Conservation (phyloP, 2,797 vertebrate species). For the Trachops cirrhosus region DNA sequence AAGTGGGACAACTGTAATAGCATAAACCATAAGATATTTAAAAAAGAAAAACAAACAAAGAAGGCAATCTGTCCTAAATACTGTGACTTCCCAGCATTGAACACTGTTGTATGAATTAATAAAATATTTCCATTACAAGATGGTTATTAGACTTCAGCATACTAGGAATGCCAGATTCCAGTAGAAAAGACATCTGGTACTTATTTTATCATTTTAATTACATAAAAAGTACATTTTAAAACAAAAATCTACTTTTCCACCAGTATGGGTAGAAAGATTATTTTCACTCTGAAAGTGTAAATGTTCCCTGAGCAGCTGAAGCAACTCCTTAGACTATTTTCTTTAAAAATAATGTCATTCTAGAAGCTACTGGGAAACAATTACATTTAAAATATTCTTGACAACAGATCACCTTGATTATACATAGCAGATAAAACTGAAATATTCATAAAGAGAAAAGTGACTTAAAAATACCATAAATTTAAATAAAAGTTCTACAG, state of each 20-base stretch:
- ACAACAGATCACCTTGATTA: neutral
- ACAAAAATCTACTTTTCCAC: conserved; percentile 50
- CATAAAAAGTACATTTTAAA: conserved; percentile 6
- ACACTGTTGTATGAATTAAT: conserved; percentile 1
- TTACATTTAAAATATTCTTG: neutral
- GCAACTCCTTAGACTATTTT: neutral
- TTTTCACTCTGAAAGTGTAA: conserved; percentile 2
- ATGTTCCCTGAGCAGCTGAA: conserved; percentile 17
- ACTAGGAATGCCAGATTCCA: neutral
- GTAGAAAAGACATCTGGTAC: neutral
- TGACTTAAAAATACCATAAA: neutral
- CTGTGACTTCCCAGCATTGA: neutral
- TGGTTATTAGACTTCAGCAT: neutral
- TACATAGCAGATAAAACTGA: neutral
- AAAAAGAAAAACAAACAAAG: neutral
- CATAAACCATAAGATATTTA: neutral
- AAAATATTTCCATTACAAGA: neutral
- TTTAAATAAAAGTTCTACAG: conserved; percentile 15
- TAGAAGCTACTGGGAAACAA: neutral
- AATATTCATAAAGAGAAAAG: conserved; percentile 11
- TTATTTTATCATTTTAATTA: conserved; percentile 28
- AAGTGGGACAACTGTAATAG: neutral
- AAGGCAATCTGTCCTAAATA: neutral
- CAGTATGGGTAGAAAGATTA: neutral
- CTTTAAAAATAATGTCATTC: conserved; percentile 1